Conservation (phyloP, 2,797 vertebrate species). For the Pteropus rufus region DNA sequence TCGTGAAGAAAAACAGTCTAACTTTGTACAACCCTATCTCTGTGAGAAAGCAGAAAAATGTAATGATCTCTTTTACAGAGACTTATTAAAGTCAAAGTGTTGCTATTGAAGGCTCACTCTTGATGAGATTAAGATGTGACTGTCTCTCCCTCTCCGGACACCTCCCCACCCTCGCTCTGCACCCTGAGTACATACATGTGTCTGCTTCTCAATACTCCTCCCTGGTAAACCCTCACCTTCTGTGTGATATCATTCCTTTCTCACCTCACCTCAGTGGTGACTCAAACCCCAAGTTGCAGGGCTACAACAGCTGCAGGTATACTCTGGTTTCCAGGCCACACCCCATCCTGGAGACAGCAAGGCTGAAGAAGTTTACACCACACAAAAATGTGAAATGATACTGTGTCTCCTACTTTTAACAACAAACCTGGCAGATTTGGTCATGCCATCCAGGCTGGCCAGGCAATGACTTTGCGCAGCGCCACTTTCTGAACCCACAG, state of each 20-base stretch:
- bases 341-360: not conserved
- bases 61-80: not conserved
- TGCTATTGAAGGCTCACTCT: not conserved
- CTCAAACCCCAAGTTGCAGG: conserved; percentile 15
- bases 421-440: not conserved
- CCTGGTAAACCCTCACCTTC: not conserved
- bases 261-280: not conserved
- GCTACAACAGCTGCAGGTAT: not conserved
- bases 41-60: not conserved
- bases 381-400: conserved; percentile 11
- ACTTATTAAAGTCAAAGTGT: not conserved
- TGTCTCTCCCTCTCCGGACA: not conserved
- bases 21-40: not conserved
- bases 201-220: not conserved
- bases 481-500: not conserved
- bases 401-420: not conserved
- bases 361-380: not conserved
- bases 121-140: not conserved
- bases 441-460: not conserved
- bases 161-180: accelerated
- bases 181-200: not conserved
- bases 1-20: not conserved
- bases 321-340: not conserved
- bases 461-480: not conserved
- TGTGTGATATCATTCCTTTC: not conserved